A percentile compares a stretch with the other conserved stretches of the same genome.
Evolutionary conservation across 2,113 vertebrate species (phyloP).

Genomic region (Cygnus atratus): DNA sequence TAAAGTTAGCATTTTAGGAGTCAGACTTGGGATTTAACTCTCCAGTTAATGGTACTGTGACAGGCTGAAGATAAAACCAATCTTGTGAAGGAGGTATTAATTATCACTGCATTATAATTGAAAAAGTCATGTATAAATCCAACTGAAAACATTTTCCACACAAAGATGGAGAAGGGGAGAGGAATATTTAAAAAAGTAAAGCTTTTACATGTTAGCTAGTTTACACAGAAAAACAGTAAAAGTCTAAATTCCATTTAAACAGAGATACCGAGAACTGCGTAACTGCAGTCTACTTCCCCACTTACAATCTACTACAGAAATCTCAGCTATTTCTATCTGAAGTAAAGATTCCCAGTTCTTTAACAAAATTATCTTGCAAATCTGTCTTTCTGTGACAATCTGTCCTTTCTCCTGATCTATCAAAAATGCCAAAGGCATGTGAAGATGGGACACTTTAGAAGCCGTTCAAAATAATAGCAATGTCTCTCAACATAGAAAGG

Average conservation of each 20-base stretch:
- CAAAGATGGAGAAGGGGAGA: neutral
- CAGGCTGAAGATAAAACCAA: neutral
- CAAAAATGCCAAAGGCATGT: neutral
- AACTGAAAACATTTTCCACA: neutral
- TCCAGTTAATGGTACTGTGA: neutral
- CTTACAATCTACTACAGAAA: neutral
- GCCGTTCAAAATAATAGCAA: neutral
- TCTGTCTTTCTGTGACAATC: neutral
- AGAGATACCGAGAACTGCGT: neutral
- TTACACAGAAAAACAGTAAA: neutral
- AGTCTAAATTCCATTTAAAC: neutral
- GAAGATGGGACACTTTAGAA: neutral
- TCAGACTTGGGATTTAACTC: neutral
- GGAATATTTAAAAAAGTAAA: neutral
- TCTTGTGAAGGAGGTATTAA: neutral
- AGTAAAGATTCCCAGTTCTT: neutral
- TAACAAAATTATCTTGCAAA: neutral
- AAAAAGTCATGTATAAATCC: neutral
- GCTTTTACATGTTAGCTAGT: neutral
- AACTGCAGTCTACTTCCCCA: neutral
- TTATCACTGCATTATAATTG: neutral
- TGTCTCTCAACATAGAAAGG: neutral
- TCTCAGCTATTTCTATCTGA: neutral
- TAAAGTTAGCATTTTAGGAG: neutral
- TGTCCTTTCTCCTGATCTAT: neutral